Evolutionary conservation across 2,888 invertebrate genomes (phyloP).

Genomic region (Linnaemya tessellans): DNA sequence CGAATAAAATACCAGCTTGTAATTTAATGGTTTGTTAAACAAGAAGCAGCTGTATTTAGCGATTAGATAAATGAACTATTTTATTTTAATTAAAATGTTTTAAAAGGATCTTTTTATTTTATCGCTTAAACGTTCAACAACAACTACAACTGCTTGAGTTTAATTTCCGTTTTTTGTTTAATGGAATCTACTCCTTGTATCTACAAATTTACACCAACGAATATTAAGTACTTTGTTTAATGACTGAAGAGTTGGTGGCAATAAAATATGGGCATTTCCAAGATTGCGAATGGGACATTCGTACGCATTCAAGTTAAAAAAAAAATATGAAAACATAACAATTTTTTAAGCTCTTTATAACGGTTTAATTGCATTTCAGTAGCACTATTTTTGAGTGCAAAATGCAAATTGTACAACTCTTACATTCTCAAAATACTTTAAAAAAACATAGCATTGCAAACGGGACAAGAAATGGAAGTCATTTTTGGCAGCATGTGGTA

Average conservation of each 20-base stretch:
- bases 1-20: conserved; percentile 12
- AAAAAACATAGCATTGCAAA: too few relatives aligned
- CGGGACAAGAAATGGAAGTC: too few relatives aligned
- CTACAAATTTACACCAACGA: not conserved
- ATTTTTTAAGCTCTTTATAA: too few relatives aligned
- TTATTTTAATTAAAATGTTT: conserved; percentile 38
- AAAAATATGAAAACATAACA: too few relatives aligned
- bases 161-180: not conserved
- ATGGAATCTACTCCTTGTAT: not conserved
- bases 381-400: too few relatives aligned
- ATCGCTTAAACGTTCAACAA: not conserved
- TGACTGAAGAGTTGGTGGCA: not conserved
- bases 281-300: too few relatives aligned
- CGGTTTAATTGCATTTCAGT: too few relatives aligned
- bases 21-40: conserved; percentile 50
- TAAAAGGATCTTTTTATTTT: conserved; percentile 1
- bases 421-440: too few relatives aligned
- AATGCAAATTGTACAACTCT: too few relatives aligned
- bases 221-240: not conserved
- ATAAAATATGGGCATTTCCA: too few relatives aligned
- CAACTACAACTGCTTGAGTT: conserved; percentile 2
- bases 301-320: too few relatives aligned
- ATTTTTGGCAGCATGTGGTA: too few relatives aligned
- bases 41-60: conserved; percentile 44
- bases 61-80: conserved; percentile 45